Conservation (phyloP, 2,113 vertebrate species). For the Pteruthius melanotis region DNA sequence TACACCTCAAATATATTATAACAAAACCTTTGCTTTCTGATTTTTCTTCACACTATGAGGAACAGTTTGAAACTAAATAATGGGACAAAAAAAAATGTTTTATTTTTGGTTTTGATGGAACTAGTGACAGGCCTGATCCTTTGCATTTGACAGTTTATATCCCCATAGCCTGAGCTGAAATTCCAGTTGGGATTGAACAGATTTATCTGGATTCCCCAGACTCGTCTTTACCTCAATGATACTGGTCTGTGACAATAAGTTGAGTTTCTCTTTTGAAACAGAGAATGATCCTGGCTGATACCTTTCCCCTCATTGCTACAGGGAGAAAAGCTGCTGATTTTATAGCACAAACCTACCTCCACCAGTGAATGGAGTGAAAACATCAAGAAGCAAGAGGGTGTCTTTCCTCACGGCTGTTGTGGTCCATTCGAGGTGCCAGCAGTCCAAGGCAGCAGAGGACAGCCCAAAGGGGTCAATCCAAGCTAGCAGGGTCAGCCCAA, state of each 20-base stretch:
- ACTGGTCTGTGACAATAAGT: neutral
- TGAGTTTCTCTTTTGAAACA: neutral
- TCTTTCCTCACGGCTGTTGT: neutral
- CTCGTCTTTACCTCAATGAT: neutral
- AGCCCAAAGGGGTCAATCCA: neutral
- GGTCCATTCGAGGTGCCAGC: rapidly evolving
- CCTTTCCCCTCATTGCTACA: neutral
- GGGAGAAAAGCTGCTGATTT: neutral
- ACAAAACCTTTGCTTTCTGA: neutral
- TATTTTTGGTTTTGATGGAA: neutral
- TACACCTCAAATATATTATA: neutral
- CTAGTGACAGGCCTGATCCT: conserved; percentile 15
- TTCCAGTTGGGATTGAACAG: conserved; percentile 40
- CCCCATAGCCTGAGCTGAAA: conserved; percentile 18
- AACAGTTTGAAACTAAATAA: neutral
- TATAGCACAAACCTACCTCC: neutral
- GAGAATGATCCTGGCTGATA: neutral
- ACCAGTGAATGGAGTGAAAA: neutral
- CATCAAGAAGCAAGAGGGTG: rapidly evolving
- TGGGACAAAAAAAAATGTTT: neutral
- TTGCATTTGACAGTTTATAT: conserved; percentile 41
- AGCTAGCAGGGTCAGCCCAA: neutral
- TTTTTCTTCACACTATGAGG: neutral
- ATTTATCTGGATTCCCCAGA: conserved; percentile 25
- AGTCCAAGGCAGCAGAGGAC: neutral